phyloP scores from a whole-genome alignment of 2,888 invertebrate genomes.

The Galeruca laticollis region DNA sequence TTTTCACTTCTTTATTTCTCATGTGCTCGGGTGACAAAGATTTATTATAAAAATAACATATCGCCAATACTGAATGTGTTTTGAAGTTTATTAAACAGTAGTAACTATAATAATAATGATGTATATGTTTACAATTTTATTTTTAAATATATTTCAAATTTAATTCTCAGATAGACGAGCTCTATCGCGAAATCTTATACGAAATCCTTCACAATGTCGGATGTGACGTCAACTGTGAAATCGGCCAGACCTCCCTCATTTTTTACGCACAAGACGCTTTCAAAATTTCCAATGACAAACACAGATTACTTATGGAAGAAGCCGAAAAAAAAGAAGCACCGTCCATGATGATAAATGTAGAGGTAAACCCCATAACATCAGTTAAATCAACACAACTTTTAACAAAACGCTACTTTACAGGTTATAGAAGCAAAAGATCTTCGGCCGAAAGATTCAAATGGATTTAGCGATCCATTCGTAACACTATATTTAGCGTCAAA shows the following conservation, averaged over 20 bases:
- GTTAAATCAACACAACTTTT: neutral
- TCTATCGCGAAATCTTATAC: conserved; percentile 86
- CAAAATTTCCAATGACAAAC: conserved; percentile 81
- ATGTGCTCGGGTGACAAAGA: too few relatives aligned
- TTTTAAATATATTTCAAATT: neutral
- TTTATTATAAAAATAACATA: too few relatives aligned
- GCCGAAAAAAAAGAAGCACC: conserved; percentile 86
- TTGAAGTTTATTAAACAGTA: too few relatives aligned
- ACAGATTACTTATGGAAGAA: conserved; percentile 76
- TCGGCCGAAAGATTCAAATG: conserved; percentile 87
- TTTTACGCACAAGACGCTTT: conserved; percentile 85
- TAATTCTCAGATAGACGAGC: conserved; percentile 80
- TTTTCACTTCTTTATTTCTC: too few relatives aligned
- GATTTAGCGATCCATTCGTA: conserved; percentile 98
- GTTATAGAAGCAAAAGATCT: conserved; percentile 89
- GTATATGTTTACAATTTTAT: neutral
- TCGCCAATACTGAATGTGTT: too few relatives aligned
- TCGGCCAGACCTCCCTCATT: conserved; percentile 77
- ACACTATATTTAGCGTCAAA: conserved; percentile 88
- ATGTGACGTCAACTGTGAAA: conserved; percentile 79
- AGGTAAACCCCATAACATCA: conserved; percentile 59
- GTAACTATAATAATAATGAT: too few relatives aligned
- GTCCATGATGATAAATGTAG: conserved; percentile 85
- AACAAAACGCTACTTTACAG: neutral
- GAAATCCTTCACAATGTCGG: conserved; percentile 89